phyloP scores from a whole-genome alignment of 1,140 invertebrate genomes.

The Drosophila sucinea region DNA sequence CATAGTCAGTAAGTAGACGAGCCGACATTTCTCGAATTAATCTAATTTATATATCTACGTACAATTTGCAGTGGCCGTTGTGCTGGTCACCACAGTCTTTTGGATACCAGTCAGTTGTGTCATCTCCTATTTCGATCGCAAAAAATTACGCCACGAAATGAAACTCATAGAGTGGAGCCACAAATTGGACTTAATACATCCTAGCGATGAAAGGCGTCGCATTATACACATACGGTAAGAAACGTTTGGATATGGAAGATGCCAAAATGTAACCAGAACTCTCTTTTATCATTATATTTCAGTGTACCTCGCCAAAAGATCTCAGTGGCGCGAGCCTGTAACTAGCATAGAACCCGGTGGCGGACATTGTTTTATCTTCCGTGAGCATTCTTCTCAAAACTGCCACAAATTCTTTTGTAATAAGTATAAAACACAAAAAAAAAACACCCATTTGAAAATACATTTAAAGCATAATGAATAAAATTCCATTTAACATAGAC shows the following conservation, averaged over 20 bases:
- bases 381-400: constrained; percentile 72
- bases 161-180: constrained; percentile 85
- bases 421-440: constrained; percentile 45
- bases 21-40: neutral
- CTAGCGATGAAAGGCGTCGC: constrained; percentile 85
- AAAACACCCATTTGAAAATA: constrained; percentile 48
- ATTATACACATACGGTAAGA: constrained; percentile 85
- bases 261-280: neutral
- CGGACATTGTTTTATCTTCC: constrained; percentile 61
- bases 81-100: constrained; percentile 93
- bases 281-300: constrained; percentile 26
- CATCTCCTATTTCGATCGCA: constrained; percentile 91
- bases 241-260: neutral
- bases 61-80: constrained; percentile 86
- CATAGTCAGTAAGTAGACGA: constrained; percentile 88
- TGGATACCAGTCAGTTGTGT: constrained; percentile 96
- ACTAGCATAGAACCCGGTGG: constrained; percentile 53
- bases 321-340: constrained; percentile 74
- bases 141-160: constrained; percentile 85
- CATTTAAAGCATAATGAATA: constrained; percentile 58
- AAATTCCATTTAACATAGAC: constrained; percentile 71
- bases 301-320: constrained; percentile 83
- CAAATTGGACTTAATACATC: constrained; percentile 86
- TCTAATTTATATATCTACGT: neutral
- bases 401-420: constrained; percentile 66